Base-by-base conservation (phyloP, 1,140 invertebrate species). In the Calliopsis andreniformis region DNA sequence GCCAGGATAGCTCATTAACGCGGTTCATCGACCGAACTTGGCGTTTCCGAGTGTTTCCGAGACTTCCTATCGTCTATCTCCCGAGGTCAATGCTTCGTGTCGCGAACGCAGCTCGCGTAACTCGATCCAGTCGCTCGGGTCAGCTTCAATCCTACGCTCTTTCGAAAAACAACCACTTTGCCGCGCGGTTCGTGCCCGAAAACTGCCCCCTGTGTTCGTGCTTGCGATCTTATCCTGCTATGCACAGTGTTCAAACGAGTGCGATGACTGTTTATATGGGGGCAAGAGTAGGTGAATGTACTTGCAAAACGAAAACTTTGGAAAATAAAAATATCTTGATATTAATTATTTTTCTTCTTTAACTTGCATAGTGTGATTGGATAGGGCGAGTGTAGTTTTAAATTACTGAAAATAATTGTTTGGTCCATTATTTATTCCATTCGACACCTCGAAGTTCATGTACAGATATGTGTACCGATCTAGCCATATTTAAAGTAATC, bases 151-250 rank as follows among this genome's bases (percentile, higher is more conserved):
- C 35, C n/a, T 20, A 7, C 35, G 30, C 12, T 25, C 4, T 53
- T 67, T 47, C 12, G 14, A 10, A 16, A 30, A 51, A 51, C 45
- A n/a, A 51, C 28, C 10, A 23, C 25, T 10, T 23, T 3, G 30
- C 3, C 43, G n/a, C 5, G 18, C 12, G 5, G n/a, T 49, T 16
- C 28, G 25, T n/a, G n/a, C 3, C 18, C 43, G 42, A 47, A 47
- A n/a, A 12, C 12, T 16, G 20, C n/a, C 1, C 3, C 14, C 3
- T 23, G 35, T 1, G 12, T 20, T 47, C 45, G 63, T 66, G 63
- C 30, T 6, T n/a, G 30, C 43, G 63, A 66, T 66, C 45, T 66
- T 66, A 66, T 66, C 63, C 45, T 4, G 12, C 12, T 45, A 35
- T 28, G 30, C 16, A 7, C 18, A 3, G 14, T 2, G 45, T 6